Percentiles rank a stretch among this genome's conserved stretches.
These are phyloP conservation scores for Haemorhous mexicanus DNA, from an alignment of 2,113 vertebrate genomes.

Conservation along the genomic window DNA sequence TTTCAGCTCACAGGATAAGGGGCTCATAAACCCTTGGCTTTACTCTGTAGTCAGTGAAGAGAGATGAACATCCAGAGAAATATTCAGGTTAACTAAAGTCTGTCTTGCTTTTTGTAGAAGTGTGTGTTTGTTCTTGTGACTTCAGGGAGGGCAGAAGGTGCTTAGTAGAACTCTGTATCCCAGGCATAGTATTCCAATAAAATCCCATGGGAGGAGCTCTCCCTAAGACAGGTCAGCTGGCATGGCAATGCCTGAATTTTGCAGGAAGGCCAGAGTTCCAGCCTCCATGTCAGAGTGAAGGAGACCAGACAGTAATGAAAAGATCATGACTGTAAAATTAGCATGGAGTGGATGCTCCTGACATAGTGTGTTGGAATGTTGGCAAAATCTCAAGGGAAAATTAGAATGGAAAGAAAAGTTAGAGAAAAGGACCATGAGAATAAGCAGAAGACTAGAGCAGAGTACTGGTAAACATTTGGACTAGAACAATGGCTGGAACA, in stretches of 20 bases:
- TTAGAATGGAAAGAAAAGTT: not conserved
- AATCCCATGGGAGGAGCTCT: not conserved
- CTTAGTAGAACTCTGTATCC: not conserved
- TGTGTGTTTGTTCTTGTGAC: not conserved
- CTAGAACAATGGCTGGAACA: conserved; percentile 54
- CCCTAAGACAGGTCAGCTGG: not conserved
- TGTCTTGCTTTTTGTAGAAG: not conserved
- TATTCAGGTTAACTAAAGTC: not conserved
- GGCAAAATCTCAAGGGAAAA: not conserved
- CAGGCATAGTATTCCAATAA: not conserved
- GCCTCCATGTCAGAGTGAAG: not conserved
- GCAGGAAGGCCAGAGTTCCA: not conserved
- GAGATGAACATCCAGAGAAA: not conserved
- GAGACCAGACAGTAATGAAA: not conserved
- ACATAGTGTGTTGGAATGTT: not conserved
- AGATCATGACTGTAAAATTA: not conserved
- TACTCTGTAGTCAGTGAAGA: not conserved
- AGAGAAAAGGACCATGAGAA: not conserved
- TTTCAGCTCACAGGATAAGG: not conserved
- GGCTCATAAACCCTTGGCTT: not conserved
- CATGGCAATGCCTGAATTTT: not conserved
- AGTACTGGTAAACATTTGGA: not conserved
- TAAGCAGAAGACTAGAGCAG: not conserved
- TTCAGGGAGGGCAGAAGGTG: not conserved
- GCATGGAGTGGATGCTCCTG: not conserved